phyloP scores from a whole-genome alignment of 2,888 invertebrate genomes.

The Horisme vitalbata region DNA sequence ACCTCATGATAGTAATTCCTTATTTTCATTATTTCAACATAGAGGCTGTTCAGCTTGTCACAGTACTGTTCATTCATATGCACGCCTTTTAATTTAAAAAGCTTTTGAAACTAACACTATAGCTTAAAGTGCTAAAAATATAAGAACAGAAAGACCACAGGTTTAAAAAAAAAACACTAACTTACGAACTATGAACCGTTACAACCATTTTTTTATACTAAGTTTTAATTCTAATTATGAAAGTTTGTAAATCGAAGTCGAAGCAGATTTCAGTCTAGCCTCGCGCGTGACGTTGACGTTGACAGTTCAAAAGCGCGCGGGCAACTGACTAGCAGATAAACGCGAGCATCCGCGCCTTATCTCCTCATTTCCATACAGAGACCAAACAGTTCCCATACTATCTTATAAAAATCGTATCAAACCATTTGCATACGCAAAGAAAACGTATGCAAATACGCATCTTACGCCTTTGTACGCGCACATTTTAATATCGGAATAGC shows the following conservation, averaged over 20 bases:
- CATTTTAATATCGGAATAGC: conserved; percentile 71
- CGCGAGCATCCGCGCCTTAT: conserved; percentile 64
- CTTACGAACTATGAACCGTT: neutral
- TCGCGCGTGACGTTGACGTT: conserved; percentile 65
- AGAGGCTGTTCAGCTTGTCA: conserved; percentile 47
- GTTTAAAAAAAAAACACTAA: neutral
- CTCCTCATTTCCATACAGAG: conserved; percentile 72
- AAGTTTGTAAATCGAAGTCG: too few species aligned
- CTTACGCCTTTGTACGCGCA: conserved; percentile 59
- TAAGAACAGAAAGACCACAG: neutral
- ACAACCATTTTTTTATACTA: neutral
- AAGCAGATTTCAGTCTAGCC: conserved; percentile 41
- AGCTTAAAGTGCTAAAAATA: neutral
- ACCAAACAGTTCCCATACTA: conserved; percentile 63
- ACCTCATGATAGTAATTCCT: conserved; percentile 74
- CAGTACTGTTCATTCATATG: conserved; percentile 54
- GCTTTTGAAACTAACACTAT: too few species aligned
- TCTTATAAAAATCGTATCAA: conserved; percentile 58
- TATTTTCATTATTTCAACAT: conserved; percentile 74
- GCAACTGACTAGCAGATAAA: conserved; percentile 74
- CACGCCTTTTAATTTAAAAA: conserved; percentile 41
- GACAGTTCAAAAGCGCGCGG: conserved; percentile 71
- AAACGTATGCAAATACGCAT: conserved; percentile 74
- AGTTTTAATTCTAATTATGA: conserved; percentile 36
- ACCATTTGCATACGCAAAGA: conserved; percentile 75